These are phyloP conservation scores for Rhinoptilus africanus DNA, from an alignment of 2,113 vertebrate genomes.

Conservation along the genomic window DNA sequence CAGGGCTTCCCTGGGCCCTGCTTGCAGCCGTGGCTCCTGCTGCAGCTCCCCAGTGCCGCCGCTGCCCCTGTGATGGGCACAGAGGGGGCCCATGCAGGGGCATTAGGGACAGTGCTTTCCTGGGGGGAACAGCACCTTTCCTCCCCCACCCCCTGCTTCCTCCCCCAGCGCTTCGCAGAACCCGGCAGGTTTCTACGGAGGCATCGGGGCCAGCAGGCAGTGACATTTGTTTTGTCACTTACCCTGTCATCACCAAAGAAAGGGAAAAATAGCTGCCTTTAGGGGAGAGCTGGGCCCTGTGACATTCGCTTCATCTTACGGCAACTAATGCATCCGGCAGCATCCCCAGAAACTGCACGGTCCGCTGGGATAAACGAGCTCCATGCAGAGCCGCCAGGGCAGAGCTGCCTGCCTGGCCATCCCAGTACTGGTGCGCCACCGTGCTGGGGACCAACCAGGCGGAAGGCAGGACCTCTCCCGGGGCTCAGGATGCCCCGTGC, in stretches of 20 bases:
- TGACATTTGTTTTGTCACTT: constrained; percentile 55
- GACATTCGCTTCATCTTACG: constrained; percentile 6
- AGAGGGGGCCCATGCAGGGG: rapidly evolving
- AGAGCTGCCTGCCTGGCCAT: not conserved
- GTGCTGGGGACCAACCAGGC: rapidly evolving
- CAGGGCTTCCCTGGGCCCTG: not conserved
- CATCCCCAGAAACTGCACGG: rapidly evolving
- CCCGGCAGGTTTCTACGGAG: not conserved
- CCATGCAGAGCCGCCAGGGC: rapidly evolving
- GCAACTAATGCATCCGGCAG: not conserved
- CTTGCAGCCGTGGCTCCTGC: not conserved
- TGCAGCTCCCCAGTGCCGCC: not conserved
- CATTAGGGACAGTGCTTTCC: not conserved
- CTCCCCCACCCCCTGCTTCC: not conserved
- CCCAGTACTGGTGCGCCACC: rapidly evolving
- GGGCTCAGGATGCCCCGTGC: rapidly evolving
- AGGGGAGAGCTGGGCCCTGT: constrained; percentile 1
- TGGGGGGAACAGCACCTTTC: not conserved
- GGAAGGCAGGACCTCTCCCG: not conserved
- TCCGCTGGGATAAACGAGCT: not conserved
- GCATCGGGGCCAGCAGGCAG: not conserved
- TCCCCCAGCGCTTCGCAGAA: rapidly evolving
- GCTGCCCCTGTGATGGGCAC: not conserved
- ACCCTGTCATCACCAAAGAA: not conserved
- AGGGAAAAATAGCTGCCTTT: not conserved